These are phyloP conservation scores for Teleogryllus occipitalis DNA, from an alignment of 1,140 invertebrate species.

Conservation along the genomic window DNA sequence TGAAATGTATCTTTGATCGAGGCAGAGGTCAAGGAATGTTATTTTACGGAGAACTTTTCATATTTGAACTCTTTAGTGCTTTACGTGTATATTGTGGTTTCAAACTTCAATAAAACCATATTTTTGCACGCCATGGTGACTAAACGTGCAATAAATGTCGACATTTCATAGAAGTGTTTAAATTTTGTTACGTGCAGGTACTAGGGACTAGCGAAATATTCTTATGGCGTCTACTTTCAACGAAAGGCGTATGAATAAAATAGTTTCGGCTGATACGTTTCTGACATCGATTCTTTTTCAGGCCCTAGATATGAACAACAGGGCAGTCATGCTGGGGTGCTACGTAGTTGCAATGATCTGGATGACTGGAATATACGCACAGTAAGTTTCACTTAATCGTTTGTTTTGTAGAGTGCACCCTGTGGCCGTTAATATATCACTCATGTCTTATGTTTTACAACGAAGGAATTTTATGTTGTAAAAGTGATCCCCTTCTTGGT, in stretches of 20 bases:
- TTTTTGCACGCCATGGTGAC: too few species aligned
- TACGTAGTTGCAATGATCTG: conserved; percentile 1
- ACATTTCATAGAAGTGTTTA: not conserved
- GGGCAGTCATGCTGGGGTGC: not conserved
- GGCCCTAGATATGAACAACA: not conserved
- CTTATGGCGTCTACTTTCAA: not conserved
- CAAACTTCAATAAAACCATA: too few species aligned
- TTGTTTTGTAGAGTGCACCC: too few species aligned
- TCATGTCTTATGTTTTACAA: too few species aligned
- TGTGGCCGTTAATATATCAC: too few species aligned
- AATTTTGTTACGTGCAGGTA: not conserved
- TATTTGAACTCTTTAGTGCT: too few species aligned
- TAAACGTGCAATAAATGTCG: not conserved
- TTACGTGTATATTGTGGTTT: too few species aligned
- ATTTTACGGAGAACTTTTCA: too few species aligned
- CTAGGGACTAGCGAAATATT: not conserved
- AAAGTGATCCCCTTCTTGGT: too few species aligned
- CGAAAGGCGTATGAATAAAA: too few species aligned
- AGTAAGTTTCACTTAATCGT: not conserved
- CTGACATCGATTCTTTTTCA: not conserved
- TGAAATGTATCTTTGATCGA: not conserved
- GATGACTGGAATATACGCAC: conserved; percentile 3
- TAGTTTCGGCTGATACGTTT: not conserved
- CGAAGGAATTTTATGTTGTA: too few species aligned
- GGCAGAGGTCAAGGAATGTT: not conserved